These are phyloP conservation scores for Cartodere bifasciata DNA, from an alignment of 2,888 invertebrate genomes.

Conservation along the genomic window DNA sequence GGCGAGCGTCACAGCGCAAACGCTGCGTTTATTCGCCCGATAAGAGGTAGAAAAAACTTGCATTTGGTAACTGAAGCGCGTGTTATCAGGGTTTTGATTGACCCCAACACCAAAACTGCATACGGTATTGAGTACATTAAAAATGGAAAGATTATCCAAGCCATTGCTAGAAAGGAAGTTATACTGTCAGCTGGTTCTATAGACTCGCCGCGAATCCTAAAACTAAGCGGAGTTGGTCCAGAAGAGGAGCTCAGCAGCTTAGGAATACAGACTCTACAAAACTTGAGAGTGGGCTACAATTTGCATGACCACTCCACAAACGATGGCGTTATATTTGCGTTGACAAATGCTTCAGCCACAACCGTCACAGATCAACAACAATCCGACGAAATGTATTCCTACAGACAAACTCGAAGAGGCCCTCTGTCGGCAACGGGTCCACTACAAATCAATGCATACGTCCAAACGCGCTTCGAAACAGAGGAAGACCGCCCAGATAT, in stretches of 20 bases:
- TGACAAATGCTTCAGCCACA: conserved; percentile 45
- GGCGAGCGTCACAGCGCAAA: conserved; percentile 51
- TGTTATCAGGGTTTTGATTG: conserved; percentile 45
- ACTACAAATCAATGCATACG: conserved; percentile 45
- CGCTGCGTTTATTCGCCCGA: conserved; percentile 52
- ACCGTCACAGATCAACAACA: conserved; percentile 32
- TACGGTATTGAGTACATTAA: conserved; percentile 40
- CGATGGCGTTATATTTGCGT: conserved; percentile 41
- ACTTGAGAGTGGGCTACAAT: conserved; percentile 60
- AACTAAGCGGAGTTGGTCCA: conserved; percentile 56
- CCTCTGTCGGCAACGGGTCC: conserved; percentile 43
- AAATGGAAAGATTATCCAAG: conserved; percentile 36
- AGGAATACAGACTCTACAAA: conserved; percentile 43
- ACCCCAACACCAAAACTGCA: conserved; percentile 39
- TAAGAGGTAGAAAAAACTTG: conserved; percentile 42
- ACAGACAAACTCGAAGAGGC: conserved; percentile 35
- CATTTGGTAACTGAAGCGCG: conserved; percentile 40
- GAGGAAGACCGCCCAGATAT: conserved; percentile 45
- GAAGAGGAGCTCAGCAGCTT: conserved; percentile 38
- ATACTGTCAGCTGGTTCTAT: conserved; percentile 46
- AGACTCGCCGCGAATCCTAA: conserved; percentile 50
- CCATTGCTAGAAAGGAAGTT: conserved; percentile 45
- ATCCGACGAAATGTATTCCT: conserved; percentile 35
- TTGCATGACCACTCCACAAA: conserved; percentile 63
- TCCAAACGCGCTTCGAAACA: conserved; percentile 42